These are phyloP conservation scores for Drosophila athabasca DNA, from an alignment of 1,140 invertebrate species.

Conservation along the genomic window DNA sequence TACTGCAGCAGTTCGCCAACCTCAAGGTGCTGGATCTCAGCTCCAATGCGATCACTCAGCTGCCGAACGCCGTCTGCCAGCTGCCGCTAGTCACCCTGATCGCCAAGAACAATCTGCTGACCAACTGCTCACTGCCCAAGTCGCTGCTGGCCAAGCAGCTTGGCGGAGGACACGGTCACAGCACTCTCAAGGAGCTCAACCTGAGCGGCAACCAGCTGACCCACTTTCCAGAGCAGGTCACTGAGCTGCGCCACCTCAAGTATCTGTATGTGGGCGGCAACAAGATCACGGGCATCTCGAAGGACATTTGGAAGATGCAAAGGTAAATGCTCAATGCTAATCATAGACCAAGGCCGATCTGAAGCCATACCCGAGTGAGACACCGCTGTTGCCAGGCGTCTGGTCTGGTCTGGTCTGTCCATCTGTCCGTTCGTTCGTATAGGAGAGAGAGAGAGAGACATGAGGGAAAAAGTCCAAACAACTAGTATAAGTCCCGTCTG, in stretches of 20 bases:
- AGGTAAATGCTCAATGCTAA: constrained; percentile 84
- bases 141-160: constrained; percentile 83
- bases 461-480: no score
- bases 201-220: constrained; percentile 95
- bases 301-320: constrained; percentile 91
- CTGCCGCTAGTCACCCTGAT: constrained; percentile 89
- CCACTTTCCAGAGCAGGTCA: constrained; percentile 93
- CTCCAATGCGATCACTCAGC: constrained; percentile 90
- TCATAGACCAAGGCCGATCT: no score
- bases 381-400: constrained; percentile 14
- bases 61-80: constrained; percentile 90
- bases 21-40: constrained; percentile 93
- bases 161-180: constrained; percentile 10
- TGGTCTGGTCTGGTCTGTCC: not conserved
- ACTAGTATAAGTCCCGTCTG: no score
- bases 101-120: constrained; percentile 94
- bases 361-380: no score
- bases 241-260: constrained; percentile 90
- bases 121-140: constrained; percentile 93
- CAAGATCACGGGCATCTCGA: constrained; percentile 90
- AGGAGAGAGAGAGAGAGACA: not conserved
- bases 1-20: constrained; percentile 87
- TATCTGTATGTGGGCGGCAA: constrained; percentile 96
- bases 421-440: no score
- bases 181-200: constrained; percentile 92